phyloP scores from a whole-genome alignment of 2,797 vertebrate species.

The Anisognathus igniventris region DNA sequence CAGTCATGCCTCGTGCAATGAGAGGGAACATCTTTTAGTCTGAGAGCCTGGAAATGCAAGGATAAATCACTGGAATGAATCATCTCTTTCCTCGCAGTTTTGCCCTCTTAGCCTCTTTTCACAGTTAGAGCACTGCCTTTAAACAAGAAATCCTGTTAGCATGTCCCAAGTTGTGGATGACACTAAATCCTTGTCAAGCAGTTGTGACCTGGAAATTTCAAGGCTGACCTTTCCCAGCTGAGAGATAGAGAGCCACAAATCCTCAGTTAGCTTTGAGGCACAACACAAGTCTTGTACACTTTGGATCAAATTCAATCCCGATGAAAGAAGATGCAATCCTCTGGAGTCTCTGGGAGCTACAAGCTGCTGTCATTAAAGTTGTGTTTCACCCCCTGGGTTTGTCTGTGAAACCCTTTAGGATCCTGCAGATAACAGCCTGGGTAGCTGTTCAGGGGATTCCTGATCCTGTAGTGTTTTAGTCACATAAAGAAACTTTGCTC shows the following conservation, averaged over 20 bases:
- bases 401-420: background rate
- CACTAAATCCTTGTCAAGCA: conserved; percentile 53
- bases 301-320: background rate
- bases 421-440: background rate
- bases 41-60: background rate
- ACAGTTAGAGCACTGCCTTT: background rate
- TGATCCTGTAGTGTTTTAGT: background rate
- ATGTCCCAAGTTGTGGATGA: background rate
- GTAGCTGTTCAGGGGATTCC: background rate
- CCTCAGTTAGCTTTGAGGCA: background rate
- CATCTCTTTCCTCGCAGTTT: background rate
- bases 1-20: background rate
- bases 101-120: conserved; percentile 13
- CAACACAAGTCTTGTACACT: background rate
- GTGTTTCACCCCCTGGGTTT: background rate
- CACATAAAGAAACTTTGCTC: background rate
- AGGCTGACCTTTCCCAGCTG: conserved; percentile 1
- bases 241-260: background rate
- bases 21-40: background rate
- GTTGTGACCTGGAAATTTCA: conserved; percentile 54
- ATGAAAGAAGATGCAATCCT: background rate
- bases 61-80: background rate
- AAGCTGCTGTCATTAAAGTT: background rate
- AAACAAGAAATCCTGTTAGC: conserved; percentile 17
- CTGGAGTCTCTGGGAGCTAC: background rate